Evolutionary conservation across 2,888 invertebrate genomes (phyloP), one percentile per base, ranked within the genome.

Genomic region (Napeogenes inachia): DNA sequence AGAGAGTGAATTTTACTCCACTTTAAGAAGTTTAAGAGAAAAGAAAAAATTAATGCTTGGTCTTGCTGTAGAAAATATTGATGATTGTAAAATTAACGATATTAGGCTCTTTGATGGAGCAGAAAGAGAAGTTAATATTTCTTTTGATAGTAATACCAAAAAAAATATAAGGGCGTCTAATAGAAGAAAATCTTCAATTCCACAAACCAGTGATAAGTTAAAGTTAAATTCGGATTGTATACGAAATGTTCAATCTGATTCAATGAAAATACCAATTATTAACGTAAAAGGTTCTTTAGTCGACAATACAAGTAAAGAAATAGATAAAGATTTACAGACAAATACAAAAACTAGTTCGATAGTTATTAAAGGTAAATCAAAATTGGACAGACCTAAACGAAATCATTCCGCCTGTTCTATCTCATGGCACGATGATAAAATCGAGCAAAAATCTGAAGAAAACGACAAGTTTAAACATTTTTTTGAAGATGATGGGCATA

Each of bases 1-100:
- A 0, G 93, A 93, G 65, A 93, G 92, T 62, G 95, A 96, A 73
- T 96, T 96, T 79, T 94, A 95, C 77, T 92, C 92, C 13, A 94
- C 94, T 45, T 78, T 96, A 58, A 93, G 94, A 78, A 91, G 91
- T 62, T 80, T 95, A 56, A 92, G 93, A 68, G 92, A 94, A 69
- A 93, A 92, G 74, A 94, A 94, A 75, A 92, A 91, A 71, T 82
- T 91, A 56, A 84, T 91, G 82, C 70, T 89, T 46, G 83, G 81
- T 13, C 57, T 81, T 47, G 78, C 87, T 59, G 83, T 84, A 54
- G 81, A 89, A 32, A 80, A 81, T 46, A 79, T 83, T 35, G 81
- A 86, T 53, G 76, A 82, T 65, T 73, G 74, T 57, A 76, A 75
- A 13, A 53, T 59, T 6, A 56, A 55, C 50, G 59, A 67, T 30